Evolutionary conservation across 2,797 vertebrate species (phyloP).

Genomic region (Toxotes lorentzi): DNA sequence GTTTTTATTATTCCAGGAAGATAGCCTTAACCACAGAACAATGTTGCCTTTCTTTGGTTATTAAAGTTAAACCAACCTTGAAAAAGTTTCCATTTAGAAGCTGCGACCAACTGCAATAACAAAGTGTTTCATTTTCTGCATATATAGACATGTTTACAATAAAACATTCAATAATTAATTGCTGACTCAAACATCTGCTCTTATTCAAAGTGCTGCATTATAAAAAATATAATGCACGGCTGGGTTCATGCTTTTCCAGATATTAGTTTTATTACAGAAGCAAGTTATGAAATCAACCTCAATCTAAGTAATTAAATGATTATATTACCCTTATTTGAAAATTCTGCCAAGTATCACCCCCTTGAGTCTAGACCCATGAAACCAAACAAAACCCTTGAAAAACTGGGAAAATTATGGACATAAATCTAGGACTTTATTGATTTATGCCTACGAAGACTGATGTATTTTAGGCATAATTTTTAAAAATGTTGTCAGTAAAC

Average conservation of each 20-base stretch:
- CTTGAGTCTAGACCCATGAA: slow-evolving; percentile 25
- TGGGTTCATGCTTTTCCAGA: slow-evolving; percentile 44
- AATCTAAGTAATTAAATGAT: slow-evolving; percentile 42
- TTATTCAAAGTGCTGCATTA: slow-evolving; percentile 50
- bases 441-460: background rate
- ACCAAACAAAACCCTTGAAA: slow-evolving; percentile 1
- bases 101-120: slow-evolving; percentile 53
- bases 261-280: slow-evolving; percentile 60
- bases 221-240: slow-evolving; percentile 49
- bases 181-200: slow-evolving; percentile 62
- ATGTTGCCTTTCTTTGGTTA: slow-evolving; percentile 55
- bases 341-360: slow-evolving; percentile 13
- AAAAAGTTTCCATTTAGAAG: slow-evolving; percentile 55
- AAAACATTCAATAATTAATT: slow-evolving; percentile 55
- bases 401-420: background rate
- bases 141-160: slow-evolving; percentile 68
- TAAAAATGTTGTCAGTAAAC: slow-evolving; percentile 10
- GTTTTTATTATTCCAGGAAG: slow-evolving; percentile 49
- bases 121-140: slow-evolving; percentile 79
- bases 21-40: slow-evolving; percentile 49
- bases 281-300: slow-evolving; percentile 39
- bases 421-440: background rate
- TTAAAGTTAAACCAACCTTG: slow-evolving; percentile 62
- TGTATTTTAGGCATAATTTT: background rate
- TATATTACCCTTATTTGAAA: slow-evolving; percentile 34